Base-by-base conservation (phyloP, 2,797 vertebrate species). In the Chelidonichthys spinosus region DNA sequence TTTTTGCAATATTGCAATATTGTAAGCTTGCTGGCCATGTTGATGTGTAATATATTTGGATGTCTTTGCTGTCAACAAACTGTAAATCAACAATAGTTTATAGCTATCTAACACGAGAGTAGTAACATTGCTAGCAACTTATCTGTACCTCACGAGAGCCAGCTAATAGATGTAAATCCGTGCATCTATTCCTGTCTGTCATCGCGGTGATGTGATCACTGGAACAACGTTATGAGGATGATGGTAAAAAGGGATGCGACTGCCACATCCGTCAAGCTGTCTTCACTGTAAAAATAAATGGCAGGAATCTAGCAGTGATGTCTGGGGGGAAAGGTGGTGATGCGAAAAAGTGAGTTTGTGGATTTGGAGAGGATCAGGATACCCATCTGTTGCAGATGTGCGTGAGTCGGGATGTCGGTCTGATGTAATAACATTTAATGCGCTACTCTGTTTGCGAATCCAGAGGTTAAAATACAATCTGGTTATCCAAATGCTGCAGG, bases 31-130 rank as follows among this genome's bases (percentile, higher is more conserved):
- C 75, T 67, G 49, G n/a, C 59, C 43, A 59, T 60, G 54, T 50
- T 69, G 74, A 81, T 72, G 60, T 79, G 71, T 56, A 36, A 69
- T 78, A 79, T 77, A 81, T 91, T 85, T 90, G 81, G 82, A 84
- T 85, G 68, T 62, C 71, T 86, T 83, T 76, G 79, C 68, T 83
- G 79, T 74, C 39, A 60, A 63, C 39, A 76, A 83, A 67, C 60
- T 84, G 66, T 83, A 79, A 82, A 78, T 81, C 43, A 78, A 58
- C 33, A 63, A 76, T 36, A 65, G 49, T 78, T 76, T 65, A 50
- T 69, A 85, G 65, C 63, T 59, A 67, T 60, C 74, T 67, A 81
- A 85, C 67, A 55, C 42, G 37, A 78, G 65, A 74, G 47, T 49
- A 64, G 54, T 55, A 68, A 83, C 62, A 54, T 53, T 62, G 59